These are phyloP conservation scores for Hyles lineata DNA, from an alignment of 2,888 invertebrate species.

Conservation along the genomic window DNA sequence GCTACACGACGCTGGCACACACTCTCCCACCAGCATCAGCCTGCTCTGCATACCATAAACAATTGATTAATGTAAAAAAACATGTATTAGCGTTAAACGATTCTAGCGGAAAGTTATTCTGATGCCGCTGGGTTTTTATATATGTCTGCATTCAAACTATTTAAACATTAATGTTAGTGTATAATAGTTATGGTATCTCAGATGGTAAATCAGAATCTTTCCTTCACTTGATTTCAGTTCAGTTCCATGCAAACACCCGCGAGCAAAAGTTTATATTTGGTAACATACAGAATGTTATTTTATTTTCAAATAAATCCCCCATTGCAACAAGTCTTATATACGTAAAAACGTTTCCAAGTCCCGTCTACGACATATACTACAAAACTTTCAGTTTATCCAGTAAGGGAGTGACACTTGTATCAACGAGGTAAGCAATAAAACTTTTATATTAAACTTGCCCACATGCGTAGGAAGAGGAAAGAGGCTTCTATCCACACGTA, in stretches of 20 bases:
- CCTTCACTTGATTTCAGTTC: too few species aligned
- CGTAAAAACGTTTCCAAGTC: background rate
- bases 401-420: background rate
- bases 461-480: constrained; percentile 22
- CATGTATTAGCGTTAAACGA: background rate
- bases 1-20: constrained; percentile 89
- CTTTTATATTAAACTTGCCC: constrained; percentile 50
- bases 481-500: background rate
- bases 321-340: background rate
- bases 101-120: background rate
- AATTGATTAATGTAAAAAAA: background rate
- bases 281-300: too few species aligned
- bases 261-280: too few species aligned
- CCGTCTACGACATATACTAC: background rate
- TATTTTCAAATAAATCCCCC: background rate
- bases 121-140: too few species aligned
- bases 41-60: constrained; percentile 80
- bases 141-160: too few species aligned
- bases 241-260: too few species aligned
- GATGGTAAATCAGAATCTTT: too few species aligned
- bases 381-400: constrained; percentile 1
- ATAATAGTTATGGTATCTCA: too few species aligned
- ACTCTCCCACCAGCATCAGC: constrained; percentile 89
- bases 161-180: too few species aligned
- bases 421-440: constrained; percentile 36